A percentile compares a stretch with the other conserved stretches of the same genome.
Conservation (phyloP, 1,140 invertebrate species). For the Theocolax elegans region DNA sequence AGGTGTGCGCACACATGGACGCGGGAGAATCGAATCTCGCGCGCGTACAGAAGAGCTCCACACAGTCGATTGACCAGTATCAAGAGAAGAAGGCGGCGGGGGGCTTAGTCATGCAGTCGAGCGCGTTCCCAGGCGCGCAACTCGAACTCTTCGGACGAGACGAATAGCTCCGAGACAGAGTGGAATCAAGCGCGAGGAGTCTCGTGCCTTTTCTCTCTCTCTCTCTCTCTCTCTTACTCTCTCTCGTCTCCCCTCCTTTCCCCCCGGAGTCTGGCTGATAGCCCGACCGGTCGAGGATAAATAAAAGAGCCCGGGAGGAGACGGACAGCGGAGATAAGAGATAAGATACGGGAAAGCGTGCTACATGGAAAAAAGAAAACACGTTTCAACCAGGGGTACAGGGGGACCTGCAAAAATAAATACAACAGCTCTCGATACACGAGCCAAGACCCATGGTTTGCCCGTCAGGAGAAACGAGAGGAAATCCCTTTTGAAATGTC, state of each 20-base stretch:
- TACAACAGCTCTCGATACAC: not conserved
- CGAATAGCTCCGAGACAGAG: slow-evolving; percentile 39
- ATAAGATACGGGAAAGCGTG: slow-evolving; percentile 41
- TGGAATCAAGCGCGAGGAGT: slow-evolving; percentile 40
- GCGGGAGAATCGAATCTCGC: no score
- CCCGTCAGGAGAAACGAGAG: no score
- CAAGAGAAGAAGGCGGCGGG: slow-evolving; percentile 37
- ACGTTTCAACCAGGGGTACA: not conserved
- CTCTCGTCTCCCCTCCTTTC: no score
- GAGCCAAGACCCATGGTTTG: no score
- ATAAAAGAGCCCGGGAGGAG: slow-evolving; percentile 25
- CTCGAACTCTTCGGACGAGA: slow-evolving; percentile 44
- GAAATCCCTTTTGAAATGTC: no score
- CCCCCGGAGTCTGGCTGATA: no score
- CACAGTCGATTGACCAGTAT: slow-evolving; percentile 45
- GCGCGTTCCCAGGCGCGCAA: slow-evolving; percentile 59
- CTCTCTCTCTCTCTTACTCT: no score
- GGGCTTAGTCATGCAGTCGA: slow-evolving; percentile 55
- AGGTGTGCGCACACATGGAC: no score
- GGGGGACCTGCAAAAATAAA: slow-evolving; percentile 10
- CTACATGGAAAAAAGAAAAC: slow-evolving; percentile 35
- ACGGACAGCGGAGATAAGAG: slow-evolving; percentile 27
- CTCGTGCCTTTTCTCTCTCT: no score
- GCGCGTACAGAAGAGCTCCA: no score
- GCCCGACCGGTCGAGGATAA: slow-evolving; percentile 38